Evolutionary conservation across 2,888 invertebrate genomes (phyloP), one percentile per base, ranked within the genome.

Genomic region (Amblyjoppa fuscipennis): DNA sequence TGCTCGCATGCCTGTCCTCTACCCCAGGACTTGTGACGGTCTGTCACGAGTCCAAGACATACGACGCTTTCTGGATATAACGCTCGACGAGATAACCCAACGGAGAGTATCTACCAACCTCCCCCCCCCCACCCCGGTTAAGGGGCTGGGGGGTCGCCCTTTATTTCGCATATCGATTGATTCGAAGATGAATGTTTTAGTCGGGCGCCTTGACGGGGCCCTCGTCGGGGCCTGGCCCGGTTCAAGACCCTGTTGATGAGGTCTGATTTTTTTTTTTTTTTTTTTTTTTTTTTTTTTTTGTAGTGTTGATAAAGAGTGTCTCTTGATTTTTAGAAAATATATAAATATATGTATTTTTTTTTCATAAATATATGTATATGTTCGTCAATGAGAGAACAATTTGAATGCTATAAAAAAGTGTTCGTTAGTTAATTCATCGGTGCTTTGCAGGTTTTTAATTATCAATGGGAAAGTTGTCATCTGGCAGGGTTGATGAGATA

Each of bases 21-120:
- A 80, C 90, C 90, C 83, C 83, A 85, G 89, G 87, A 87, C 89
- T 89, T 85, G 86, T 89, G 87, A 74, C 87, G 90, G 88, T 87
- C 90, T 92, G 92, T 92, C 92, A 92, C 90, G 89, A 88, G 86
- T 90, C 89, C 90, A 92, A 92, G 92, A 92, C 92, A 90, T 91
- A 91, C 91, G 90, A 89, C 88, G 87, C 86, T 89, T 45, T 84
- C 88, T 85, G 90, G 91, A 92, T 91, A 90, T 86, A 88, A 86
- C 86, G 89, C 89, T 88, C 84, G 82, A 74, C 83, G 74, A 88
- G 88, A 90, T 91, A 91, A 91, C 88, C 89, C 88, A 87, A 87
- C 86, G 87, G 88, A 88, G 38, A 38, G 38, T 38, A 7, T 38
- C 38, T 38, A 2, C 38, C 38, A 38, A 7, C 38, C 6, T 9